Percentiles rank a stretch among this genome's conserved stretches.
These are phyloP conservation scores for Noctua janthe DNA, from an alignment of 2,888 invertebrate species.

Conservation along the genomic window DNA sequence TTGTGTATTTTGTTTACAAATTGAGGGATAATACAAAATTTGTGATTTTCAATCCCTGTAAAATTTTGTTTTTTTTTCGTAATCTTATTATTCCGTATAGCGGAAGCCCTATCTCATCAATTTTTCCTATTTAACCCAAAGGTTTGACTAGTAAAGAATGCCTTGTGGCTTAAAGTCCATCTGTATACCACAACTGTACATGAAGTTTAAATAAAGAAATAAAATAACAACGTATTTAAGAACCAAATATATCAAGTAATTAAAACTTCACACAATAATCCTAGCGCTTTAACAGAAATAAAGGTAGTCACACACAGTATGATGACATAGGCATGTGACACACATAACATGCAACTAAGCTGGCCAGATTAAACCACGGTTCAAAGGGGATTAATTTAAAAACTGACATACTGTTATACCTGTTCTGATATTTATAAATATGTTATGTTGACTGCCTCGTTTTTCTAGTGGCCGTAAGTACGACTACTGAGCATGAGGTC, in stretches of 20 bases:
- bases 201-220: neutral
- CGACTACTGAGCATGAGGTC: no score
- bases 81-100: neutral
- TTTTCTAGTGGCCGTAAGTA: no score
- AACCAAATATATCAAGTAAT: neutral
- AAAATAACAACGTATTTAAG: neutral
- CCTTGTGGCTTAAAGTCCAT: neutral
- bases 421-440: slow-evolving; percentile 1
- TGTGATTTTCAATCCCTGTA: neutral
- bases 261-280: slow-evolving; percentile 15
- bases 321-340: slow-evolving; percentile 36
- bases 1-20: neutral
- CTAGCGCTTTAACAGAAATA: slow-evolving; percentile 19
- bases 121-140: neutral
- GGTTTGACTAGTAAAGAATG: no score
- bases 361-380: slow-evolving; percentile 39
- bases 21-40: neutral
- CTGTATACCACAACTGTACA: neutral
- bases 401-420: slow-evolving; percentile 30
- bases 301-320: slow-evolving; percentile 8
- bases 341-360: slow-evolving; percentile 45
- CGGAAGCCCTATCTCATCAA: no score
- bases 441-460: neutral
- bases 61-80: neutral
- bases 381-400: slow-evolving; percentile 59